Base-by-base conservation (phyloP, 2,888 invertebrate genomes). In the Carpatolechia fugitivella region DNA sequence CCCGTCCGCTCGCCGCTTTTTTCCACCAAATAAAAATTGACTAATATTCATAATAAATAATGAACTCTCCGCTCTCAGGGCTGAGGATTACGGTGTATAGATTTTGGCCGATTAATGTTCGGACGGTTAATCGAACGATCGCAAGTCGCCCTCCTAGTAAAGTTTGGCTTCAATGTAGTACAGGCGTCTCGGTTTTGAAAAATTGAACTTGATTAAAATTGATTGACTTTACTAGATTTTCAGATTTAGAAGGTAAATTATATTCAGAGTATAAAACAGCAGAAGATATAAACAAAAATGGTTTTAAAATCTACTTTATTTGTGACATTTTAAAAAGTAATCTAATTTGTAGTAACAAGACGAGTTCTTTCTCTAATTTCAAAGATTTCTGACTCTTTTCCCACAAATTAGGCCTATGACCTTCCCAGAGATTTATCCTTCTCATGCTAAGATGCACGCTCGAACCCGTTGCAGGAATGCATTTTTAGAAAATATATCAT, bases 21-120 rank as follows among this genome's bases (percentile, higher is more conserved):
- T 90, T 89, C 81, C 82, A 85, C 87, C 85, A 88, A 86, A 90
- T 89, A 89, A 89, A 89, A 90, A 89, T 88, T 88, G 84, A 90
- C 90, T 90, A 90, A 90, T 89, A 90, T 90, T 88, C 90, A 87
- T 90, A 89, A 90, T 90, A 90, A 90, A 90, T 89, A 90, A 90
- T 90, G 87, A 86, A 87, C 81, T 83, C 83, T 79, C 76, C 77
- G 76, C 78, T 85, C 85, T 84, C 82, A 80, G 78, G 80, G 73
- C 60, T 31, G 69, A 71, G 80, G 81, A 86, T 82, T 79, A 80
- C 76, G 74, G 71, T 74, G 74, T 79, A 78, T 80, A 84, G 85
- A 87, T 88, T 81, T 80, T 78, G 70, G 65, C 69, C 78, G 84
- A 88, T 86, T 84, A 86, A 83, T 78, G 65, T 75, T 76, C 74